Percentiles rank a stretch among this genome's conserved stretches.
Evolutionary conservation across 2,113 vertebrate genomes (phyloP).

Genomic region (Rhagologus leucostigma): DNA sequence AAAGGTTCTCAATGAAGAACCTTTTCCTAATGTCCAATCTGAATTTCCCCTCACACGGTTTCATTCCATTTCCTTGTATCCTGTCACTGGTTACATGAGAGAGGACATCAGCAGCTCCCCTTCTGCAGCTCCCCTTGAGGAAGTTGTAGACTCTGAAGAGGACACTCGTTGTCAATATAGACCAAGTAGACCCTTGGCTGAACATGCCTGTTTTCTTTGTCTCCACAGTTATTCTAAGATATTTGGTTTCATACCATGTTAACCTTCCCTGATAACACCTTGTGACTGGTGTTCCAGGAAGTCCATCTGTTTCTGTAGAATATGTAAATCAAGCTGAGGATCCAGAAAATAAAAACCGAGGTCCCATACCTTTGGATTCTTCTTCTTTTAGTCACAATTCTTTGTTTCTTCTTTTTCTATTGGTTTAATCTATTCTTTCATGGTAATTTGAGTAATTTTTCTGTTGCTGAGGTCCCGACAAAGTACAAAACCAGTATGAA

Average conservation of each 20-base stretch:
- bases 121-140: fast-evolving
- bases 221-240: neutral
- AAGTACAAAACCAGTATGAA: neutral
- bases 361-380: neutral
- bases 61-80: neutral
- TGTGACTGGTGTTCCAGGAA: neutral
- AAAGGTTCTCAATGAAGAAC: neutral
- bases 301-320: neutral
- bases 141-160: neutral
- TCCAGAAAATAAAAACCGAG: neutral
- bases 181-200: neutral
- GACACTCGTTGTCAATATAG: fast-evolving
- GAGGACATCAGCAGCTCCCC: neutral
- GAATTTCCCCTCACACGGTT: fast-evolving
- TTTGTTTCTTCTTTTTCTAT: neutral
- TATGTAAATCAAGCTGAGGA: neutral
- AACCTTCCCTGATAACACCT: neutral
- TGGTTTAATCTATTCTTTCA: neutral
- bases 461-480: neutral
- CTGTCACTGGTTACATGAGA: neutral
- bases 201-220: neutral
- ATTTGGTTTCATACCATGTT: neutral
- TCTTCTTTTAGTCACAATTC: neutral
- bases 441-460: neutral
- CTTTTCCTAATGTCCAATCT: neutral